phyloP scores from a whole-genome alignment of 2,113 vertebrate species.

The Microtus pennsylvanicus region DNA sequence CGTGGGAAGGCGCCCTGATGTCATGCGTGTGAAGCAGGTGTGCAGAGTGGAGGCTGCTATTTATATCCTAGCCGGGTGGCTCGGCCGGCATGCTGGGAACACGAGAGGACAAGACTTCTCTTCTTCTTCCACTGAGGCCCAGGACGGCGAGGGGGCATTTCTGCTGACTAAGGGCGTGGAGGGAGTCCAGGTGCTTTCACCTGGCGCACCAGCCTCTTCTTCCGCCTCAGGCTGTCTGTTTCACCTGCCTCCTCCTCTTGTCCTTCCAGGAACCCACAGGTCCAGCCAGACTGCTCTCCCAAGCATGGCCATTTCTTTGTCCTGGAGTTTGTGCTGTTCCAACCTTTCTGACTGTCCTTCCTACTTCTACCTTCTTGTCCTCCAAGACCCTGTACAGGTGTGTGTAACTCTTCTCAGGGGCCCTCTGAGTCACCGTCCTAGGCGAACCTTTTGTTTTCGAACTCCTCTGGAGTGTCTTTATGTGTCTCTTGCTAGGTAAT shows the following conservation, averaged over 20 bases:
- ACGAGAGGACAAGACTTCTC: constrained; percentile 52
- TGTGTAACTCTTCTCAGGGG: background rate
- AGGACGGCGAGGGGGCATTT: background rate
- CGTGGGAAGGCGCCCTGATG: constrained; percentile 36
- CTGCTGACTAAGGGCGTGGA: background rate
- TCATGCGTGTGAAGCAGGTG: constrained; percentile 67
- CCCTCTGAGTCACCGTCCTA: background rate
- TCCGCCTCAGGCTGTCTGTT: background rate
- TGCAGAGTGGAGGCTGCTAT: constrained; percentile 64
- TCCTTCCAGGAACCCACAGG: background rate
- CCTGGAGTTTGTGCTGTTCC: background rate
- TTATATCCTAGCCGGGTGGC: constrained; percentile 61
- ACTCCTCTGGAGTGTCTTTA: background rate
- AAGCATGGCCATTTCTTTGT: background rate
- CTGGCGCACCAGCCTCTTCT: background rate
- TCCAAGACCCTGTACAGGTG: background rate
- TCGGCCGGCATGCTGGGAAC: constrained; percentile 4
- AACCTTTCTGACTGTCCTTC: background rate
- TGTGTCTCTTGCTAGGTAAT: background rate
- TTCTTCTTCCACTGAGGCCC: background rate
- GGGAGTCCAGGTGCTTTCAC: background rate
- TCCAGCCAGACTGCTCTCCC: background rate
- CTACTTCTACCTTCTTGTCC: background rate
- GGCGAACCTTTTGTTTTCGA: background rate
- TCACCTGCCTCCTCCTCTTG: background rate